A percentile compares a stretch with the other conserved stretches of the same genome.
phyloP scores from a whole-genome alignment of 2,888 invertebrate genomes.

The Siphonodentalium dalli region DNA sequence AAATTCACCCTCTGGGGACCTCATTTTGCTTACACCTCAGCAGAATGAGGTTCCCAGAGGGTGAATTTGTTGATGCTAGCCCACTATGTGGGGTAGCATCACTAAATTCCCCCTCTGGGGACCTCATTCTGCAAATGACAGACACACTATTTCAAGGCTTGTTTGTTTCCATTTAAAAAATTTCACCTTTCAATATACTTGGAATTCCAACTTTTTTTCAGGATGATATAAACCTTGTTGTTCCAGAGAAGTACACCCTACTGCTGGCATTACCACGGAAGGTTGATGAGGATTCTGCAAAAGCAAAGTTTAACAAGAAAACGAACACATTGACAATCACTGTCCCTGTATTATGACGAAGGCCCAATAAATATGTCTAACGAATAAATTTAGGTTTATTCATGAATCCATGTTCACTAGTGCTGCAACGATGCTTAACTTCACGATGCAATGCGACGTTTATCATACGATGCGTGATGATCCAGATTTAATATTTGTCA shows the following conservation, averaged over 20 bases:
- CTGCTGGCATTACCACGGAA: slow-evolving; percentile 36
- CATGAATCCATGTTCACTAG: neutral
- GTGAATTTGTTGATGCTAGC: no score
- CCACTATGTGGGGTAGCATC: no score
- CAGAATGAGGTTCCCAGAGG: no score
- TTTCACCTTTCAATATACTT: neutral
- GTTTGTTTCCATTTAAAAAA: no score
- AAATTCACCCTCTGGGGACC: no score
- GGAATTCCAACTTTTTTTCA: slow-evolving; percentile 30
- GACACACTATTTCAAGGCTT: no score
- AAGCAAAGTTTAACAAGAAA: slow-evolving; percentile 54
- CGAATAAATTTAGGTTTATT: neutral
- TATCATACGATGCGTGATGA: no score
- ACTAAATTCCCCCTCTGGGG: no score
- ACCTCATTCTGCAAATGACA: no score
- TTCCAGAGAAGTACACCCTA: slow-evolving; percentile 42
- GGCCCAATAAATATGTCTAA: neutral
- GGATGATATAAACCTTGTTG: slow-evolving; percentile 47
- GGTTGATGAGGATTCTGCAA: slow-evolving; percentile 38
- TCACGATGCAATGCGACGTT: no score
- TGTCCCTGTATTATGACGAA: slow-evolving; percentile 21
- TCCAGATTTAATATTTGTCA: no score
- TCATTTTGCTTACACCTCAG: no score
- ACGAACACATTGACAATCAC: slow-evolving; percentile 39
- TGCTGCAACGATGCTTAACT: neutral